Evolutionary conservation across 2,113 vertebrate genomes (phyloP), one percentile per base, ranked within the genome.

Genomic region (Willisornis vidua): DNA sequence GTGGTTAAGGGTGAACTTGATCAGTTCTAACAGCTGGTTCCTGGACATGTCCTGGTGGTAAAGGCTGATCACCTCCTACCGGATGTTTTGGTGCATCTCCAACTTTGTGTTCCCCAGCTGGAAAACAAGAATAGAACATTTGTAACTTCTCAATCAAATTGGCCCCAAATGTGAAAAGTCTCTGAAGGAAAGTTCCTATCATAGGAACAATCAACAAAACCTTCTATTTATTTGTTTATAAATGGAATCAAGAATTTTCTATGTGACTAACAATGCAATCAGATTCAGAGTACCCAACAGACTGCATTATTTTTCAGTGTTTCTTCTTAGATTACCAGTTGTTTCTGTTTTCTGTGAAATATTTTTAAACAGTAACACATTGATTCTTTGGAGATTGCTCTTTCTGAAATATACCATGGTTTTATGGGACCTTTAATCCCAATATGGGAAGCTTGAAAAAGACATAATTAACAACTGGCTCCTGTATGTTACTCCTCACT

Each of bases 1-100:
- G 79, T 95, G 97, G 93, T 96, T 96, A 97, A 95, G 91, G 68
- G 33, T 97, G 96, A 95, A 96, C 81, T 84, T 85, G 71, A 81
- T 97, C 91, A 68, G 82, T 96, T 89, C 93, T 81, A 67, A 92
- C 89, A 94, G 92, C 75, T 92, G 95, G 46, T 88, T 97, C 97
- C 72, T 91, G 95, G 48, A 77, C 52, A 3, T 97, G 96, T 92
- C 94, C 92, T 85, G 98, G 94, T 77, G 96, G 97, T 74, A 97
- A 87, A 95, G 62, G 86, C 65, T 97, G 96, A 73, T 91, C 88
- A 45, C 59, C 93, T 83, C 94, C 97, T 0, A 33, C 95, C 55
- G 96, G 87, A 52, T 97, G 93, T 52, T 95, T 94, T 59, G 92
- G 84, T 78, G 63, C 62, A 37, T 97, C 96, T 90, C 88, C 97